Evolutionary conservation across 1,140 invertebrate species (phyloP).

Genomic region (Tenebrio molitor): DNA sequence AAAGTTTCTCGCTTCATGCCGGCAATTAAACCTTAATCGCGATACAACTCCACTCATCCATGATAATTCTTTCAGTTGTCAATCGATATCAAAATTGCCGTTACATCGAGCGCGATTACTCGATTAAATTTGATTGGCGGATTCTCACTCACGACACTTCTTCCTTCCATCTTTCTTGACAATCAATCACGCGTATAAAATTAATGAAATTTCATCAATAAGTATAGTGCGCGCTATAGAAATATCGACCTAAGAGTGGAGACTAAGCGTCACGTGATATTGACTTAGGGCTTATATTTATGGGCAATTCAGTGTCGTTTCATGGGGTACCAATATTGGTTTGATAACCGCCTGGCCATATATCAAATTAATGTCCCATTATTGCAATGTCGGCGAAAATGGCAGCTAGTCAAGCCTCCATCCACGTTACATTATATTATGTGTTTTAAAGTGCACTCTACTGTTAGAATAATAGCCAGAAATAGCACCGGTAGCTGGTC

Average conservation of each 20-base stretch:
- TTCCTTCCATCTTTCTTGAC: slow-evolving; percentile 33
- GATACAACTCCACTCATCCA: neutral
- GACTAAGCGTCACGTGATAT: slow-evolving; percentile 56
- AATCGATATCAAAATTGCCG: slow-evolving; percentile 5
- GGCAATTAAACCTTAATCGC: no score
- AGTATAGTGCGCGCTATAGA: slow-evolving; percentile 28
- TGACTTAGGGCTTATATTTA: slow-evolving; percentile 65
- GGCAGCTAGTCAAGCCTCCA: slow-evolving; percentile 48
- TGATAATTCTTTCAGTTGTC: slow-evolving; percentile 16
- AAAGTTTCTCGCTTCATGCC: neutral
- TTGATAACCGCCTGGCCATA: slow-evolving; percentile 64
- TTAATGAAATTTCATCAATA: slow-evolving; percentile 40
- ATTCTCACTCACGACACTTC: slow-evolving; percentile 33
- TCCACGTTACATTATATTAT: slow-evolving; percentile 26
- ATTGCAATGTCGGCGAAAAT: slow-evolving; percentile 64
- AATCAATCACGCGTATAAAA: slow-evolving; percentile 39
- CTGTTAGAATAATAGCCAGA: neutral
- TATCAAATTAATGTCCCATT: slow-evolving; percentile 66
- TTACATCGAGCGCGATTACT: slow-evolving; percentile 6
- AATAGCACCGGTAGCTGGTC: no score
- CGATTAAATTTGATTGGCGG: slow-evolving; percentile 38
- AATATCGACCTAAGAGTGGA: slow-evolving; percentile 33
- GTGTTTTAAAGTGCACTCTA: slow-evolving; percentile 40
- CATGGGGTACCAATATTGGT: slow-evolving; percentile 65
- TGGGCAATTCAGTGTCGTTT: slow-evolving; percentile 65